Conservation (phyloP, 1,140 invertebrate species). For the Zaprionus gabonicus region DNA sequence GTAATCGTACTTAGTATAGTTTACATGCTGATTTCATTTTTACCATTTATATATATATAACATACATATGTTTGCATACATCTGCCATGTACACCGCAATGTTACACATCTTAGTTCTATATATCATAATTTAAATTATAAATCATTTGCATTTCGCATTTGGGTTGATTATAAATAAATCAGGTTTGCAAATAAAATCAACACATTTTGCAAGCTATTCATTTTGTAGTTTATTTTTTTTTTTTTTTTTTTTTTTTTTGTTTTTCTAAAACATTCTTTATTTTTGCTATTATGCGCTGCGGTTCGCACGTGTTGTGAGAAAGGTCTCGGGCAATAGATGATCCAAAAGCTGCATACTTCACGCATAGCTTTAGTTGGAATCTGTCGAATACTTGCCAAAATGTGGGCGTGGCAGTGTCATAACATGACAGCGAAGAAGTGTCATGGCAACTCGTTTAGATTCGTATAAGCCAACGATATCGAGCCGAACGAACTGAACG, state of each 20-base stretch:
- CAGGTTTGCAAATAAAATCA: slow-evolving; percentile 56
- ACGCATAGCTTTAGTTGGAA: slow-evolving; percentile 24
- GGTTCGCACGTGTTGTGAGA: slow-evolving; percentile 46
- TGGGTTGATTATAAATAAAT: slow-evolving; percentile 56
- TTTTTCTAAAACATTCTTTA: slow-evolving; percentile 47
- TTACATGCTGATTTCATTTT: slow-evolving; percentile 51
- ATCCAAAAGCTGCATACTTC: slow-evolving; percentile 52
- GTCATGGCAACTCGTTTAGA: slow-evolving; percentile 29
- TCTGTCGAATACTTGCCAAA: slow-evolving; percentile 42
- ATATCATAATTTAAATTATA: slow-evolving; percentile 56
- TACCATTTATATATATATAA: slow-evolving; percentile 60
- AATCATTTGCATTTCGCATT: slow-evolving; percentile 31
- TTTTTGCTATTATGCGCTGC: slow-evolving; percentile 34
- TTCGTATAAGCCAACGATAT: slow-evolving; percentile 17
- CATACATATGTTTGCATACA: slow-evolving; percentile 58
- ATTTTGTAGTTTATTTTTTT: slow-evolving; percentile 11
- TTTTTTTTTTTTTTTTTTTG: slow-evolving; percentile 10
- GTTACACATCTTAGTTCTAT: slow-evolving; percentile 65
- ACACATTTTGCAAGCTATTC: slow-evolving; percentile 48
- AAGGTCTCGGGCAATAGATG: slow-evolving; percentile 29
- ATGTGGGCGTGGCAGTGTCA: slow-evolving; percentile 52
- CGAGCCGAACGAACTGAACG: slow-evolving; percentile 9
- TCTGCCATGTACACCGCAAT: slow-evolving; percentile 58
- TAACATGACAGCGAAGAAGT: slow-evolving; percentile 29
- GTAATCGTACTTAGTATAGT: slow-evolving; percentile 70